Conservation (phyloP, 2,888 invertebrate species). For the Dicycla oo region DNA sequence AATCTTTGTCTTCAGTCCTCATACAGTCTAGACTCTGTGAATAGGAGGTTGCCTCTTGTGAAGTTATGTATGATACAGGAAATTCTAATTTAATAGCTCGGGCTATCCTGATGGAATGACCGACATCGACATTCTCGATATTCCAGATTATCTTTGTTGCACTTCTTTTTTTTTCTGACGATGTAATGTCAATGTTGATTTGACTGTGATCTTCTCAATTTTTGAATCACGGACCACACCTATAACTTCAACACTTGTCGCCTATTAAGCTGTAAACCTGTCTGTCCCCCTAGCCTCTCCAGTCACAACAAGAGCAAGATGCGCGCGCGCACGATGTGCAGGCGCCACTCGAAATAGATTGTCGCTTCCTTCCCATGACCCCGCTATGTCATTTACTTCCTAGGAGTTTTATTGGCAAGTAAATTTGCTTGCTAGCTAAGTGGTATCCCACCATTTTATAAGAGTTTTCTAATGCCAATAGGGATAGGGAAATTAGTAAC, state of each 20-base stretch:
- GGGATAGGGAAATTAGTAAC: neutral
- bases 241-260: conserved; percentile 19
- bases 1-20: neutral
- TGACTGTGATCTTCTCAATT: neutral
- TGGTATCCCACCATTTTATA: neutral
- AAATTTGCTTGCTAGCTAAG: neutral
- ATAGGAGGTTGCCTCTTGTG: neutral
- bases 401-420: neutral
- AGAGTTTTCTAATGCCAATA: neutral
- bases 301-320: conserved; percentile 64
- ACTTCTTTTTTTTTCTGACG: neutral
- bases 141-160: neutral
- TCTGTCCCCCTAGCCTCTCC: conserved; percentile 27
- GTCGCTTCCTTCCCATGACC: conserved; percentile 68
- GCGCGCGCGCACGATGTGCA: conserved; percentile 39
- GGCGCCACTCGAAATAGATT: conserved; percentile 72
- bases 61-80: neutral
- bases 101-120: too few species aligned
- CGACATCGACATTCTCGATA: neutral
- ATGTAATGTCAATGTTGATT: neutral
- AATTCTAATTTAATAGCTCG: neutral
- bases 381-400: conserved; percentile 13
- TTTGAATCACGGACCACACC: neutral
- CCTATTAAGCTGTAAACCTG: conserved; percentile 39
- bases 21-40: neutral